These are phyloP conservation scores for Oreohelix idahoensis DNA, from an alignment of 1,140 invertebrate species.

Conservation along the genomic window DNA sequence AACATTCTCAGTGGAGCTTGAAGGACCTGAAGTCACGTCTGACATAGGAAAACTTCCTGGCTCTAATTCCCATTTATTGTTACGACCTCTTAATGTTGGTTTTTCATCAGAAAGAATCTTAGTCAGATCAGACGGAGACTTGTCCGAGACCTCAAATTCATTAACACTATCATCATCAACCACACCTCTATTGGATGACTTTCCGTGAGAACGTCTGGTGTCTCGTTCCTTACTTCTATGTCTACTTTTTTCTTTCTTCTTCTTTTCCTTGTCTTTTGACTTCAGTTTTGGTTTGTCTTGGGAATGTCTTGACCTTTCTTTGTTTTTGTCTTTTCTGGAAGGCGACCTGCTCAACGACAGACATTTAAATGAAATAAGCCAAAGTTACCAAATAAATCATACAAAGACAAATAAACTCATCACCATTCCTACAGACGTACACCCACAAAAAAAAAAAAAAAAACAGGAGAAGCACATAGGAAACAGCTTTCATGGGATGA, in stretches of 20 bases:
- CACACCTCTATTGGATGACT: slow-evolving; percentile 14
- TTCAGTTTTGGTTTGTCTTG: slow-evolving; percentile 40
- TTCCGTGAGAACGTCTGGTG: not conserved
- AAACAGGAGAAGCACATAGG: too few relatives aligned
- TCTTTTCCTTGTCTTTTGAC: slow-evolving; percentile 32
- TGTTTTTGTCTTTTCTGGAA: slow-evolving; percentile 36
- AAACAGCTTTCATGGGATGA: too few relatives aligned
- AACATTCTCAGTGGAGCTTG: not conserved
- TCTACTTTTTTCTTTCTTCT: slow-evolving; percentile 42
- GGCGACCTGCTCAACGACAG: slow-evolving; percentile 22
- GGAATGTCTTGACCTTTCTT: slow-evolving; percentile 44
- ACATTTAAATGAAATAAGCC: not conserved
- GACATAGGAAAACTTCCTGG: not conserved
- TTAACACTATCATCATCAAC: not conserved
- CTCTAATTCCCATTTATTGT: not conserved
- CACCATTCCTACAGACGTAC: too few relatives aligned
- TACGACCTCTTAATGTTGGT: slow-evolving; percentile 8
- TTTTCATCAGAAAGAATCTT: not conserved
- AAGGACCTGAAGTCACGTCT: not conserved
- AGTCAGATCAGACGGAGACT: not conserved
- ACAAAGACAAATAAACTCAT: too few relatives aligned
- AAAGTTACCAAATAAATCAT: too few relatives aligned
- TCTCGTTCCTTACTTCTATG: slow-evolving; percentile 16
- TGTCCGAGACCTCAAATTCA: slow-evolving; percentile 7
- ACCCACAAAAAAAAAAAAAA: too few relatives aligned